A percentile compares a stretch with the other conserved stretches of the same genome.
These are phyloP conservation scores for Aegithalos caudatus DNA, from an alignment of 2,113 vertebrate species.

Conservation along the genomic window DNA sequence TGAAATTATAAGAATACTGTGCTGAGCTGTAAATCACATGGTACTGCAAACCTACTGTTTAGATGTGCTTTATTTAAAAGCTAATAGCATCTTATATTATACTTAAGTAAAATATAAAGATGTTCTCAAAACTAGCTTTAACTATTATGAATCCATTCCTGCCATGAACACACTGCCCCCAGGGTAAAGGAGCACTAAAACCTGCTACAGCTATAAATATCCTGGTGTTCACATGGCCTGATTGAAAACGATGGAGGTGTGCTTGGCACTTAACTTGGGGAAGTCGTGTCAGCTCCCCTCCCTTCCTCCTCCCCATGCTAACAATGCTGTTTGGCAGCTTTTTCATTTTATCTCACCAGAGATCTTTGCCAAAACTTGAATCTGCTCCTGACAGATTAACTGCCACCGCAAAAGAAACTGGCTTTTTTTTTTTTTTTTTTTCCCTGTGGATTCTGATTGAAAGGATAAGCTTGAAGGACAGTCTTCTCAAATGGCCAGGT, in stretches of 20 bases:
- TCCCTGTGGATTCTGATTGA: constrained; percentile 56
- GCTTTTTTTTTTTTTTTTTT: constrained; percentile 76
- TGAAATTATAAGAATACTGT: neutral
- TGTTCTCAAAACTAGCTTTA: constrained; percentile 48
- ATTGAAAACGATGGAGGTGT: constrained; percentile 63
- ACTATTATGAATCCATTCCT: constrained; percentile 67
- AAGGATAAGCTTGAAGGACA: constrained; percentile 73
- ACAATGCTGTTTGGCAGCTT: constrained; percentile 76
- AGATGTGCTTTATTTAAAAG: constrained; percentile 2
- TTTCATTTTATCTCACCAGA: constrained; percentile 68
- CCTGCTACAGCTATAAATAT: constrained; percentile 70
- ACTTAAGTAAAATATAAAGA: constrained; percentile 45
- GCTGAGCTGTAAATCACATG: neutral
- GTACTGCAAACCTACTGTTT: neutral
- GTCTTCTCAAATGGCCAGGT: constrained; percentile 53
- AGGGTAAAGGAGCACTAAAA: constrained; percentile 57
- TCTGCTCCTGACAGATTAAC: constrained; percentile 84
- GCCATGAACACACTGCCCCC: constrained; percentile 52
- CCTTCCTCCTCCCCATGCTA: constrained; percentile 44
- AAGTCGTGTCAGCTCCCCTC: constrained; percentile 59
- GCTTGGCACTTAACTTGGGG: constrained; percentile 66
- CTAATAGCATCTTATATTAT: constrained; percentile 24
- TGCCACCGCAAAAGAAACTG: constrained; percentile 79
- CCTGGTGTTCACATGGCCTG: constrained; percentile 47
- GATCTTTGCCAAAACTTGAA: constrained; percentile 85